Evolutionary conservation across 1,140 invertebrate species (phyloP).

Genomic region (Riptortus pedestris): DNA sequence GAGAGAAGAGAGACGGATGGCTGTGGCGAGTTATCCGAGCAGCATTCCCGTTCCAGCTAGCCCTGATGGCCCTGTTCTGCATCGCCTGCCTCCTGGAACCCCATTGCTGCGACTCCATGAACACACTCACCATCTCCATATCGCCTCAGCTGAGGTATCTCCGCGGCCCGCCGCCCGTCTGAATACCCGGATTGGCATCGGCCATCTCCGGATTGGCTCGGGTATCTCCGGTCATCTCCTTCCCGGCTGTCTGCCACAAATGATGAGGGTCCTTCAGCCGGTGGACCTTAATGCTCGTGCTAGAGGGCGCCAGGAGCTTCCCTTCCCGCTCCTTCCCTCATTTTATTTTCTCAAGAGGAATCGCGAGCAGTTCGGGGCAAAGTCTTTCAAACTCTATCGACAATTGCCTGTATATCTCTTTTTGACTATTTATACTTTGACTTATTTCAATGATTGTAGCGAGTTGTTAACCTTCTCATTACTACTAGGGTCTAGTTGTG

Average conservation of each 20-base stretch:
- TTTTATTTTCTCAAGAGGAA: too few species aligned
- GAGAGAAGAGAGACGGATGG: slow-evolving; percentile 40
- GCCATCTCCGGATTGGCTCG: neutral
- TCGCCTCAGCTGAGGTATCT: slow-evolving; percentile 75
- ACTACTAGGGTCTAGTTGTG: too few species aligned
- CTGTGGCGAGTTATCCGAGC: slow-evolving; percentile 64
- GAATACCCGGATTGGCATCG: too few species aligned
- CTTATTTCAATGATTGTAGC: too few species aligned
- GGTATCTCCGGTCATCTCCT: neutral
- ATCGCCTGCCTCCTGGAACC: slow-evolving; percentile 70
- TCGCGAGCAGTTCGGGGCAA: too few species aligned
- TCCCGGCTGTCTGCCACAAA: neutral
- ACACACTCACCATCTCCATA: slow-evolving; percentile 68
- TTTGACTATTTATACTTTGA: too few species aligned
- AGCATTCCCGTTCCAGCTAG: slow-evolving; percentile 70
- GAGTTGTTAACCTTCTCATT: too few species aligned
- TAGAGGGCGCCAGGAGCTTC: too few species aligned
- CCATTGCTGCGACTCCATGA: slow-evolving; percentile 72
- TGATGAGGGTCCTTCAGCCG: neutral
- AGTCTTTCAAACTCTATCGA: too few species aligned
- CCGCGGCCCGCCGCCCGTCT: slow-evolving; percentile 72
- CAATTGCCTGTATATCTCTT: too few species aligned
- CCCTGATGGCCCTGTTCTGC: slow-evolving; percentile 66
- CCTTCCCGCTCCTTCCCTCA: too few species aligned
- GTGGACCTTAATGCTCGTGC: too few species aligned